Evolutionary conservation across 2,113 vertebrate genomes (phyloP), one percentile per base, ranked within the genome.

Genomic region (Centropus unirufus): DNA sequence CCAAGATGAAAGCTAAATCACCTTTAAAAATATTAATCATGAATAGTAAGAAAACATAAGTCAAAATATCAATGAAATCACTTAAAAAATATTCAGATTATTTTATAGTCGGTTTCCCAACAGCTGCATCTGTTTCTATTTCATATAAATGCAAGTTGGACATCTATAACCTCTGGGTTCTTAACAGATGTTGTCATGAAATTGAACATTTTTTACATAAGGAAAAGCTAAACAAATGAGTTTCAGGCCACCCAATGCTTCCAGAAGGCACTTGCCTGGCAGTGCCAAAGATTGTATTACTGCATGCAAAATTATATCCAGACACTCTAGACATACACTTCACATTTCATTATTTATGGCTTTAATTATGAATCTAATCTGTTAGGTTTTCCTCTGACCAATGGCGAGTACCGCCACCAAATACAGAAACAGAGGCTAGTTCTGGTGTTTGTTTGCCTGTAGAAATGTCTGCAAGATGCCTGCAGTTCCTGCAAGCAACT

Each of bases 121-220:
- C 73, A 94, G 81, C 94, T 92, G 90, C 94, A 92, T 93, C 91
- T 95, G 86, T 40, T 91, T 96, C 64, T 83, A 63, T 94, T 96
- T 93, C 75, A 66, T 67, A 54, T 18, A 76, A 92, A 85, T 74
- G 64, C 34, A 91, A 80, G 72, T 8, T 67, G 54, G 42, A 90
- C 40, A 79, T 90, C 81, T 49, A 69, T 7, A 42, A 62, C 84
- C 79, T 93, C 64, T 89, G 73, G 36, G 69, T 82, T 95, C 69
- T 36, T 90, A 92, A 93, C 75, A 90, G 90, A 96, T 91, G 80
- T 72, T 85, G 92, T 86, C 67, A 57, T 39, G 61, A 95, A 64
- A 27, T 29, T 92, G 63, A 88, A 86, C 3, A n/a, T 69, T 69
- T 94, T 93, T 95, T 83, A 89, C 87, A 86, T 82, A 81, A 83